These are phyloP conservation scores for Rutilus rutilus DNA, from an alignment of 2,113 vertebrate genomes.

Conservation along the genomic window DNA sequence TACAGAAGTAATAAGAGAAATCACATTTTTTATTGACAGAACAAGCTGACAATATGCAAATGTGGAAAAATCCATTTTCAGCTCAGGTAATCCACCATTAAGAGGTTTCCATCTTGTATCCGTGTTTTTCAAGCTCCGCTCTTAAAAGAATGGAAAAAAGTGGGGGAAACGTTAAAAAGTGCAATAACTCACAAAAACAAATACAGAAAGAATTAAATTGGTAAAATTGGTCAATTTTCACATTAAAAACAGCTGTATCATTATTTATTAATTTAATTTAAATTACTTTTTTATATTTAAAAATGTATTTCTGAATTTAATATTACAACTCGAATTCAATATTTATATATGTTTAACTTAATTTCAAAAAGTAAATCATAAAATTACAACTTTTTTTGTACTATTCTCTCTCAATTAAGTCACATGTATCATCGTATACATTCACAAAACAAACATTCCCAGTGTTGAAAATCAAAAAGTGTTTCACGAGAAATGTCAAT, in stretches of 20 bases:
- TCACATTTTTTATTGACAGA: constrained; percentile 34
- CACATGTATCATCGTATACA: no score
- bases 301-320: no score
- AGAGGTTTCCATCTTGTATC: constrained; percentile 99
- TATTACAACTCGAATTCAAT: no score
- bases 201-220: constrained; percentile 17
- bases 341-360: no score
- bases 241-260: neutral
- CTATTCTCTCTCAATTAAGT: no score
- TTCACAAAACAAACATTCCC: neutral
- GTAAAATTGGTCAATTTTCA: neutral
- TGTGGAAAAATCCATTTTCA: constrained; percentile 48
- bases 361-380: no score
- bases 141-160: constrained; percentile 71
- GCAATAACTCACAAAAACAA: neutral
- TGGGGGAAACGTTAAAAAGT: constrained; percentile 17
- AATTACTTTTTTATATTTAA: no score
- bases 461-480: neutral
- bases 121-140: constrained; percentile 97
- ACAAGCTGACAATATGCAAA: constrained; percentile 55
- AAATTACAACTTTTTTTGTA: no score
- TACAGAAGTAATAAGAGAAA: constrained; percentile 57
- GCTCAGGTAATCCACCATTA: constrained; percentile 71
- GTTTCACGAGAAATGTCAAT: neutral
- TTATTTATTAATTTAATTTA: neutral